Evolutionary conservation across 92 coral and sea anemone genomes (phyloP).

Genomic region (Blastomussa wellsi): DNA sequence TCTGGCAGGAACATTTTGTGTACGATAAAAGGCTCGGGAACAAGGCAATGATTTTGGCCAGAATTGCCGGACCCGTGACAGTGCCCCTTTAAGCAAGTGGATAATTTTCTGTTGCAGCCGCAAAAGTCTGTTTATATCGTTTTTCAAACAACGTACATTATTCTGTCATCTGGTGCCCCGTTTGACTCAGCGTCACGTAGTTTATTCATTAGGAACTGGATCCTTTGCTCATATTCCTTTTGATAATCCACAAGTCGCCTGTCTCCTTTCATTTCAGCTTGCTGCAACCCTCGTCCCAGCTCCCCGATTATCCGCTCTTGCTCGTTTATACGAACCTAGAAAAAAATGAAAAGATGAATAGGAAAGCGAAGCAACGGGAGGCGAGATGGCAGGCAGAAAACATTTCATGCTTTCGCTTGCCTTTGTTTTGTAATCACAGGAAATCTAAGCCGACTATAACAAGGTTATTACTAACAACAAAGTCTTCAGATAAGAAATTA

Average conservation of each 20-base stretch:
- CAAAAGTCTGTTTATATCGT: not conserved
- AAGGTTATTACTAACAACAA: too few species aligned
- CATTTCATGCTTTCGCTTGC: too few species aligned
- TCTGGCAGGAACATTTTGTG: too few species aligned
- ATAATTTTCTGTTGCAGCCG: not conserved
- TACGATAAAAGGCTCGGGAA: too few species aligned
- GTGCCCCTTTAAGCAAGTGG: not conserved
- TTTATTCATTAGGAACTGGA: constrained; percentile 92
- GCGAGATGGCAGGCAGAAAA: too few species aligned
- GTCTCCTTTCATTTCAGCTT: constrained; percentile 84
- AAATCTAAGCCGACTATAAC: too few species aligned
- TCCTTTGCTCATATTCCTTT: constrained; percentile 87
- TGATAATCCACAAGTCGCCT: constrained; percentile 82
- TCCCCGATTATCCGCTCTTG: constrained; percentile 95
- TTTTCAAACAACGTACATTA: constrained; percentile 21
- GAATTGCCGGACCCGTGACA: too few species aligned
- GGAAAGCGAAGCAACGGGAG: too few species aligned
- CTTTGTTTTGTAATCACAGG: too few species aligned
- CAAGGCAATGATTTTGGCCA: too few species aligned
- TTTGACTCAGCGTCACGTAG: constrained; percentile 72
- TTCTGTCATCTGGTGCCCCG: constrained; percentile 46
- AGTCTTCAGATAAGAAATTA: too few species aligned
- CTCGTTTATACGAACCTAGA: constrained; percentile 73
- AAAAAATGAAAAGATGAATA: not conserved
- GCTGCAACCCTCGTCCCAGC: constrained; percentile 88